Evolutionary conservation across 2,113 vertebrate genomes (phyloP).

Genomic region (Alectura lathami): DNA sequence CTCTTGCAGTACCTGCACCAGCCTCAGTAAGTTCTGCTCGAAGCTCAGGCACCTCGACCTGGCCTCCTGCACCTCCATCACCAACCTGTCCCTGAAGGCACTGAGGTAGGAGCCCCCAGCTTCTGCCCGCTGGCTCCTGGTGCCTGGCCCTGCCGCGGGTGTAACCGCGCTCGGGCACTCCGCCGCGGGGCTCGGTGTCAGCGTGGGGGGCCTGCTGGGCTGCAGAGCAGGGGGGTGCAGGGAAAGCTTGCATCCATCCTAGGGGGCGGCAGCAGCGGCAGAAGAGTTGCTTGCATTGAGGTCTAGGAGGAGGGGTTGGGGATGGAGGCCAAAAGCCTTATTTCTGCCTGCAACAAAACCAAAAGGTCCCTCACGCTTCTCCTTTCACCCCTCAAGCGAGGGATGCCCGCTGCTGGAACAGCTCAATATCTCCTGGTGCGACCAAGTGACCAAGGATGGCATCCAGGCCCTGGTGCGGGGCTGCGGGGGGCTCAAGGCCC

Average conservation of each 20-base stretch:
- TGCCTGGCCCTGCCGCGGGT: too few species aligned
- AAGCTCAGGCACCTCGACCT: slow-evolving; percentile 97
- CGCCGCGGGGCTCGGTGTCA: too few species aligned
- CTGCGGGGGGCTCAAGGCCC: slow-evolving; percentile 90
- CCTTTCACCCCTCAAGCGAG: slow-evolving; percentile 80
- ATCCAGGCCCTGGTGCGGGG: slow-evolving; percentile 94
- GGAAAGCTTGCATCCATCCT: background rate
- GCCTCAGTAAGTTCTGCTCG: slow-evolving; percentile 98
- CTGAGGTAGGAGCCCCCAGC: slow-evolving; percentile 91
- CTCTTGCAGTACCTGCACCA: slow-evolving; percentile 90
- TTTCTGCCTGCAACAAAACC: too few species aligned
- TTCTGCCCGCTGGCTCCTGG: too few species aligned
- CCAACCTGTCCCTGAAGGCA: slow-evolving; percentile 97
- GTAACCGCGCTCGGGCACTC: too few species aligned
- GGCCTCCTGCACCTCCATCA: slow-evolving; percentile 97
- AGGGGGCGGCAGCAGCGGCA: too few species aligned
- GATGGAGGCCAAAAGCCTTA: background rate
- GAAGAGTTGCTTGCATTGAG: background rate
- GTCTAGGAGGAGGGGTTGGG: background rate
- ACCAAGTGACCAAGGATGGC: slow-evolving; percentile 98
- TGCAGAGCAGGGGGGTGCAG: background rate
- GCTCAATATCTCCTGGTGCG: slow-evolving; percentile 98
- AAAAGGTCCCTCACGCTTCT: too few species aligned
- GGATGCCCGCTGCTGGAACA: slow-evolving; percentile 97
- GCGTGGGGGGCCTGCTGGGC: background rate